Evolutionary conservation across 2,113 vertebrate genomes (phyloP).

Genomic region (Cebus imitator): DNA sequence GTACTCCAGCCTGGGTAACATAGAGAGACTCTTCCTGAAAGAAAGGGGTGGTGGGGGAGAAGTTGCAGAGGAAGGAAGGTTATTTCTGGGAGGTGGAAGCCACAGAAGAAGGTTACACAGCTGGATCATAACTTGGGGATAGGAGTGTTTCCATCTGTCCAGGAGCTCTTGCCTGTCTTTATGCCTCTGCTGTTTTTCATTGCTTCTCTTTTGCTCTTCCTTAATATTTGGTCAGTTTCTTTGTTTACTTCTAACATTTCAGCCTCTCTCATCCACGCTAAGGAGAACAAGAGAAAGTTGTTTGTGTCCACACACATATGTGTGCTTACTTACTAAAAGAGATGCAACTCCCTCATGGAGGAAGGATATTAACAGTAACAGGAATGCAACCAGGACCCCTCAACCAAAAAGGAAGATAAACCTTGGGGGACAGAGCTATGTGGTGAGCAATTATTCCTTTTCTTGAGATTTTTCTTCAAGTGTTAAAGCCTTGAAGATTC

Average conservation of each 20-base stretch:
- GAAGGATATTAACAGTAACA: neutral
- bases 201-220: neutral
- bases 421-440: neutral
- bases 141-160: rapidly evolving
- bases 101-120: too few relatives aligned
- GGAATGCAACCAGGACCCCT: neutral
- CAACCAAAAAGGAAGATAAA: neutral
- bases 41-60: too few relatives aligned
- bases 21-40: too few relatives aligned
- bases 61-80: too few relatives aligned
- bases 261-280: neutral
- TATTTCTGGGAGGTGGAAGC: neutral
- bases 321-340: too few relatives aligned
- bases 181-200: neutral
- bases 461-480: neutral
- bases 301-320: neutral
- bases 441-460: neutral
- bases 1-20: too few relatives aligned
- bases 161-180: neutral
- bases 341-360: neutral
- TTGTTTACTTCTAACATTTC: neutral
- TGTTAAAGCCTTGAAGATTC: neutral
- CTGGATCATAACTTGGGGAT: neutral
- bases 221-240: neutral
- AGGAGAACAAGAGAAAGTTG: neutral